Evolutionary conservation across 2,888 invertebrate species (phyloP), one percentile per base, ranked within the genome.

Genomic region (Tetragonisca angustula): DNA sequence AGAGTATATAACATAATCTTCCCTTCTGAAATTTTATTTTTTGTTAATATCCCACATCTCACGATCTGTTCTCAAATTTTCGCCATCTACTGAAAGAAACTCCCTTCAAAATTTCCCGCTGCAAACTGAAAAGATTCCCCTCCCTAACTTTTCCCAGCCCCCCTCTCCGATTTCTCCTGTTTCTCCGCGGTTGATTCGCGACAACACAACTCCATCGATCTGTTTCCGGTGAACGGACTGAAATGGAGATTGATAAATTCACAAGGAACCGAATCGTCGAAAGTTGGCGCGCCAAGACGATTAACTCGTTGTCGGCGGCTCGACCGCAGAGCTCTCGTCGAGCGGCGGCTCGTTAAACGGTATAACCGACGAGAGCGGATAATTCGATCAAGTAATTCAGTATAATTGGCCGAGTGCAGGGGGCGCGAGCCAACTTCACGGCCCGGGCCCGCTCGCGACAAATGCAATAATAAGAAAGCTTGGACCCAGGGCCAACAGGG

Each of bases 301-400:
- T 84, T 84, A 68, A 84, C 52, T 67, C 50, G n/a, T 24, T 24
- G 56, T 13, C 74, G 64, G 43, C 54, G 49, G 67, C 52, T 75
- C 43, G 61, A 24, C 59, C 78, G 24, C 75, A 27, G 50, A 59
- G 52, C 24, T 49, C 69, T 71, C 75, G 56, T 71, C 52, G 49
- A 19, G 6, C 65, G 56, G 56, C 69, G 81, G 79, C 75, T 59
- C 83, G 81, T 85, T 79, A 75, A 77, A 73, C 64, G 78, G 79
- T 76, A 85, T 81, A 87, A 88, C 80, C 73, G 80, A 68, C 79
- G 59, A 64, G 54, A 64, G 54, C 70, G 75, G 81, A 81, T 88
- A 89, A 89, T 88, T 88, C 83, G 84, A 89, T 89, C 83, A 86
- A 88, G 83, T 79, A 86, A 89, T 89, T 86, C 72, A 68, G 80